phyloP scores from a whole-genome alignment of 2,888 invertebrate species.

The Cistogaster globosa region DNA sequence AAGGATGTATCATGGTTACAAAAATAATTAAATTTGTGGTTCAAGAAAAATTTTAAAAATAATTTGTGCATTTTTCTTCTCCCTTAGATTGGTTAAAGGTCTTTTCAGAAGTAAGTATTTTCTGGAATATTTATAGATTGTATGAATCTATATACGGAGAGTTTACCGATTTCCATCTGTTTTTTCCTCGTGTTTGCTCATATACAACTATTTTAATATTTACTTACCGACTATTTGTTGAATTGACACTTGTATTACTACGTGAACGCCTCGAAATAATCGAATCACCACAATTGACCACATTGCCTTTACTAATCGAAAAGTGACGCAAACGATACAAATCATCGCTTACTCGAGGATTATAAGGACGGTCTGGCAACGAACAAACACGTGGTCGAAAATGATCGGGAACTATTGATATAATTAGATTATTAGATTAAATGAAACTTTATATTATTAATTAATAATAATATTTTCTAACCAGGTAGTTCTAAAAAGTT shows the following conservation, averaged over 20 bases:
- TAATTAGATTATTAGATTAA: conserved; percentile 36
- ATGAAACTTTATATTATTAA: background rate
- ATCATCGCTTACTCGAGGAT: conserved; percentile 92
- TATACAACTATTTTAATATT: background rate
- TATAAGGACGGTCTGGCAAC: conserved; percentile 93
- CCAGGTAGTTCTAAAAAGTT: conserved; percentile 94
- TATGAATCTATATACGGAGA: too few relatives aligned
- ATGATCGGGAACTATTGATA: conserved; percentile 90
- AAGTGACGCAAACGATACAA: conserved; percentile 92
- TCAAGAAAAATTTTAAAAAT: too few relatives aligned
- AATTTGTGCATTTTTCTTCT: too few relatives aligned
- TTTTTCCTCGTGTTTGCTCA: too few relatives aligned
- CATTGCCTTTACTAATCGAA: conserved; percentile 93
- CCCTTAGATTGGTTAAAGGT: too few relatives aligned
- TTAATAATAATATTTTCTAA: conserved; percentile 83
- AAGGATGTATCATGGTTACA: too few relatives aligned
- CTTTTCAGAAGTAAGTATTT: too few relatives aligned
- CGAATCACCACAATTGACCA: conserved; percentile 95
- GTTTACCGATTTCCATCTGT: too few relatives aligned
- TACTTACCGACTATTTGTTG: conserved; percentile 90
- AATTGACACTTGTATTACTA: conserved; percentile 94
- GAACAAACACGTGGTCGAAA: conserved; percentile 92
- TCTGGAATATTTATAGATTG: too few relatives aligned
- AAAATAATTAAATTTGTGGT: too few relatives aligned
- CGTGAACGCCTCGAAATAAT: conserved; percentile 93